Base-by-base conservation (phyloP, 1,140 invertebrate species). In the Scaptomyza pallida region DNA sequence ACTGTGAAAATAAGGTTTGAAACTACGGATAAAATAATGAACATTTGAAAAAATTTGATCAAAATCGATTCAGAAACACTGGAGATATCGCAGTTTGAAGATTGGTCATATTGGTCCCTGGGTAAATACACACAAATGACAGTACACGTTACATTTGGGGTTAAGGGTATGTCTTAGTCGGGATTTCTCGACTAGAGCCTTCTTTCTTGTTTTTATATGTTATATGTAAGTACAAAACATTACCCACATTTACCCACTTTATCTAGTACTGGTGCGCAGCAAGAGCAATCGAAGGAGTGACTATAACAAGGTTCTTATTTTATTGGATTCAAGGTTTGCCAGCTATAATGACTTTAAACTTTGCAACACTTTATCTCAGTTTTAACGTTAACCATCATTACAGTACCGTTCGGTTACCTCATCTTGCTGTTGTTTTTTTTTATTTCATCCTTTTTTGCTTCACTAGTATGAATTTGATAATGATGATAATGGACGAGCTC, bases 271-370 rank as follows among this genome's bases (percentile, higher is more conserved):
- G 6, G 3, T 9, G 12, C 17, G 45, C 26, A 47, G 33, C 37
- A 43, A 26, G 26, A 73, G 41, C 23, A 61, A 52, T 51, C 41
- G 61, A 60, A 55, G 33, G 23, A 75, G 59, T 37, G 54, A 44
- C 17, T 48, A 30, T 43, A 64, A 65, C 47, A 59, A 44, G 64
- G 61, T 43, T 59, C 52, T 69, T 73, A 69, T 57, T 69, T 57
- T 63, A 48, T 63, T 45, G 70, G 23, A 60, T 72, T 35, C 50
- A 44, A 75, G 55, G 65, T 68, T 72, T 61, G 51, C 57, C 65
- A 54, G 59, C 78, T 52, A 75, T 88, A 88, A 88, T 88, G 83
- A 88, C 83, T 83, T 88, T 83, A 88, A 88, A 89, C 67, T 82
- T 88, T 75, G 72, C 81, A 77, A 64, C 52, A 61, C 68, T 54